A percentile compares a stretch with the other conserved stretches of the same genome.
Evolutionary conservation across 2,113 vertebrate species (phyloP).

Genomic region (Amia ocellicauda): DNA sequence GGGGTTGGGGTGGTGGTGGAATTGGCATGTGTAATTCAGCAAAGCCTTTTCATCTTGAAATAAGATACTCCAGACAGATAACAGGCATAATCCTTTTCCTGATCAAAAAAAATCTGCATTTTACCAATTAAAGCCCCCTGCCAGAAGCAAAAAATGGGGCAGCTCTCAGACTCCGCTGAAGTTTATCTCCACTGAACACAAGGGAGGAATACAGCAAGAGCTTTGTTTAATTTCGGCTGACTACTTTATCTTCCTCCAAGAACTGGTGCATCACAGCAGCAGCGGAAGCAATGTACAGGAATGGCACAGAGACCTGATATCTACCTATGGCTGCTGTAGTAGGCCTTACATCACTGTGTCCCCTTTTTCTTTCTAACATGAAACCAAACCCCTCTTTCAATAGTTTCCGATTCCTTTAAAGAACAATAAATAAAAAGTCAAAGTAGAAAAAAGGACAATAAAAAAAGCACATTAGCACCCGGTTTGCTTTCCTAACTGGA

Average conservation of each 20-base stretch:
- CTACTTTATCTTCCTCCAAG: conserved; percentile 64
- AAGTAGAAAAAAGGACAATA: conserved; percentile 40
- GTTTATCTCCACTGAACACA: conserved; percentile 89
- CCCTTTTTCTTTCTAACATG: background rate
- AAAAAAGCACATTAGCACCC: conserved; percentile 51
- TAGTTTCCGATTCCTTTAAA: background rate
- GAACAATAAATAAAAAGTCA: conserved; percentile 51
- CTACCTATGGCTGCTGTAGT: conserved; percentile 21
- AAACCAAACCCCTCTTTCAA: conserved; percentile 1
- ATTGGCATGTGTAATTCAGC: conserved; percentile 92
- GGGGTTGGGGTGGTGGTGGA: conserved; percentile 50
- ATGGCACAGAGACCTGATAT: conserved; percentile 42
- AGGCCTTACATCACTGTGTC: background rate
- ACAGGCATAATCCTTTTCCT: conserved; percentile 90
- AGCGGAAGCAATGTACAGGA: conserved; percentile 38
- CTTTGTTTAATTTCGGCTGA: conserved; percentile 67
- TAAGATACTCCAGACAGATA: conserved; percentile 97
- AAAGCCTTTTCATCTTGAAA: conserved; percentile 95
- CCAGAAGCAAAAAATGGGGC: conserved; percentile 81
- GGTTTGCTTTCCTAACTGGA: conserved; percentile 66
- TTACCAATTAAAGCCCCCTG: conserved; percentile 95
- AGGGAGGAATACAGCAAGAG: conserved; percentile 66
- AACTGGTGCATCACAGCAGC: conserved; percentile 58
- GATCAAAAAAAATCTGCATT: conserved; percentile 98
- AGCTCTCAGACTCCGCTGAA: conserved; percentile 66